These are phyloP conservation scores for Oriolus oriolus DNA, from an alignment of 2,113 vertebrate species.

Conservation along the genomic window DNA sequence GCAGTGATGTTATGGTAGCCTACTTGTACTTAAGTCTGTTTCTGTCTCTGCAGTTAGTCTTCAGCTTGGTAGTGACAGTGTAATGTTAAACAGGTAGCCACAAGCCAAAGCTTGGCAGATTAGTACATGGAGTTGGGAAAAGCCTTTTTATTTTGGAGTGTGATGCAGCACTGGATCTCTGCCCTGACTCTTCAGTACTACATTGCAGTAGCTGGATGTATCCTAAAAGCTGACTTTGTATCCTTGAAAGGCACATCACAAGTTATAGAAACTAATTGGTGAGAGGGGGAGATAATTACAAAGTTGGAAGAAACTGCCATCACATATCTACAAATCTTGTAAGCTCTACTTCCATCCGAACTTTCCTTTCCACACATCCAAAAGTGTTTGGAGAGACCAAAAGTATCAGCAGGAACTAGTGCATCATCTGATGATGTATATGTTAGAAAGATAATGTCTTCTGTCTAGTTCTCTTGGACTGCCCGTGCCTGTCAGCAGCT, in stretches of 20 bases:
- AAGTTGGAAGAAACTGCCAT: background rate
- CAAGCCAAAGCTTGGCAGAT: background rate
- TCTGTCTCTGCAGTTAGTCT: background rate
- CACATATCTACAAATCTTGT: background rate
- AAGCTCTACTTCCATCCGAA: background rate
- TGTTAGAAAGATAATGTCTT: background rate
- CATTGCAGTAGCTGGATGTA: background rate
- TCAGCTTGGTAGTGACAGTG: background rate
- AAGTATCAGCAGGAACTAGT: background rate
- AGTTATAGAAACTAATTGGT: background rate
- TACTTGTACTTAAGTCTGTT: background rate
- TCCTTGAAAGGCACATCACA: background rate
- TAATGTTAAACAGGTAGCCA: background rate
- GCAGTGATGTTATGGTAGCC: background rate
- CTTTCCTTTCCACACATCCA: rapidly evolving
- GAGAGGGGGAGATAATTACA: background rate
- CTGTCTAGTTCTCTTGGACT: background rate
- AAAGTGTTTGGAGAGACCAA: background rate
- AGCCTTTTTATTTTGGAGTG: background rate
- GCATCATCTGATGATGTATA: background rate
- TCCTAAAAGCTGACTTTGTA: background rate
- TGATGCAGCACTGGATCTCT: background rate
- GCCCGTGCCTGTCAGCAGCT: background rate
- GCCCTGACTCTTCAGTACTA: background rate
- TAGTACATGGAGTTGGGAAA: background rate